These are phyloP conservation scores for Aleiodes leptofemur DNA, from an alignment of 2,888 invertebrate genomes.

Conservation along the genomic window DNA sequence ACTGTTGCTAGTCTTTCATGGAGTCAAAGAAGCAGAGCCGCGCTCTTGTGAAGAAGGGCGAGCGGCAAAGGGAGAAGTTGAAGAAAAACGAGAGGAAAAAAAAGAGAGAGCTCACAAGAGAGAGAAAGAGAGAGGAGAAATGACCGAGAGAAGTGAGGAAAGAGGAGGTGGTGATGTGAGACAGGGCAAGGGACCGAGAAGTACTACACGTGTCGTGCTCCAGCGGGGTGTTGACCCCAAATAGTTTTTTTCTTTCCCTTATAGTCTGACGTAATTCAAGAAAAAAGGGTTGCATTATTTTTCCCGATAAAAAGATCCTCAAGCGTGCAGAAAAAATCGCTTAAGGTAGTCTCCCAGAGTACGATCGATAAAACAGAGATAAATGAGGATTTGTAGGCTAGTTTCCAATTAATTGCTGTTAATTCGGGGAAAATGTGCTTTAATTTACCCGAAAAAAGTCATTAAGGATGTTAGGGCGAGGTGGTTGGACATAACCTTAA, in stretches of 20 bases:
- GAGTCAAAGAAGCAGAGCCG: constrained; percentile 19
- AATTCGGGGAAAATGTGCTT: no score
- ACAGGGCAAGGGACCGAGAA: constrained; percentile 57
- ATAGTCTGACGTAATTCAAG: constrained; percentile 68
- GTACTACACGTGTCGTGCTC: constrained; percentile 77
- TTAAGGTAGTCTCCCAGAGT: no score
- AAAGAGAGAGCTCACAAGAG: constrained; percentile 53
- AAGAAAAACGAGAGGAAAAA: constrained; percentile 31
- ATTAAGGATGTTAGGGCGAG: no score
- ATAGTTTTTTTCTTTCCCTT: constrained; percentile 67
- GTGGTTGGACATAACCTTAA: no score
- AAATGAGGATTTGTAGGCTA: no score
- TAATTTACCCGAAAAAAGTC: no score
- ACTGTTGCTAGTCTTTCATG: constrained; percentile 12
- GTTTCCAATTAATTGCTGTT: no score
- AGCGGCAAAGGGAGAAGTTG: constrained; percentile 16
- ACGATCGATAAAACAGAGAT: no score
- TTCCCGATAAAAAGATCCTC: neutral
- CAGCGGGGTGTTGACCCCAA: constrained; percentile 79
- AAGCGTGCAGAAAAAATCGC: no score
- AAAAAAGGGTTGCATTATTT: constrained; percentile 66
- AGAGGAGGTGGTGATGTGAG: constrained; percentile 54
- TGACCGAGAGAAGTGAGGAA: neutral
- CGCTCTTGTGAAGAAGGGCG: neutral
- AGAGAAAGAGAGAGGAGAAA: constrained; percentile 48